Base-by-base conservation (phyloP, 2,888 invertebrate genomes). In the Amphipoea oculea region DNA sequence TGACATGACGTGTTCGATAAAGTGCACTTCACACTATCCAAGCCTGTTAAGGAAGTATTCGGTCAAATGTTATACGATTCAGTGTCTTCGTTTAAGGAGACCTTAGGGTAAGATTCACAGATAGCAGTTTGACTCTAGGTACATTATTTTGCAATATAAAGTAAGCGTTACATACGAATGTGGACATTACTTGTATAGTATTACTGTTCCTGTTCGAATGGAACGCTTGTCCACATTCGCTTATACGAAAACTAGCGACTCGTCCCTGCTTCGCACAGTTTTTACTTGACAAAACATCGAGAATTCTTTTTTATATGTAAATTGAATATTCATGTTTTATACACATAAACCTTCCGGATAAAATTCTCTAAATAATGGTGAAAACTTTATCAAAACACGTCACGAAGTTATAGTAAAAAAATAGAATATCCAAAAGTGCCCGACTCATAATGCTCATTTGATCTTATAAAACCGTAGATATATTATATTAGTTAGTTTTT, bases 1-100 rank as follows among this genome's bases (percentile, higher is more conserved):
- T 42, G 66, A 82, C 36, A 62, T 60, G 65, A 66, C 42, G 40
- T 36, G 36, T 29, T 82, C 62, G 60, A 74, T 82, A 82, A 80
- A 80, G 51, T 80, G 82, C 57, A 48, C 42, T 79, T 79, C 42
- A 36, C 40, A 40, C 60, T 62, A 40, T 40, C 51, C 45, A 4
- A 45, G 60, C 12, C 23, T 40, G 12, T 40, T 66, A 36, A n/a
- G 66, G 66, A 79, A 81, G 73, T 67, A 36, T 82, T 54, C 51
- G 57, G 57, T 69, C 48, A 69, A 57, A 57, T 57, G 20, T 69
- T 17, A n/a, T 23, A 80, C 3, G 62, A 54, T 63, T 57, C 12
- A 40, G 36, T 54, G 36, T 45, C 11, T 40, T 62, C 29, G 42
- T 54, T 36, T 45, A 14, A 11, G 7, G 17, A 23, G 62, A 29